Conservation (phyloP, 2,113 vertebrate species). For the Macrotis lagotis region DNA sequence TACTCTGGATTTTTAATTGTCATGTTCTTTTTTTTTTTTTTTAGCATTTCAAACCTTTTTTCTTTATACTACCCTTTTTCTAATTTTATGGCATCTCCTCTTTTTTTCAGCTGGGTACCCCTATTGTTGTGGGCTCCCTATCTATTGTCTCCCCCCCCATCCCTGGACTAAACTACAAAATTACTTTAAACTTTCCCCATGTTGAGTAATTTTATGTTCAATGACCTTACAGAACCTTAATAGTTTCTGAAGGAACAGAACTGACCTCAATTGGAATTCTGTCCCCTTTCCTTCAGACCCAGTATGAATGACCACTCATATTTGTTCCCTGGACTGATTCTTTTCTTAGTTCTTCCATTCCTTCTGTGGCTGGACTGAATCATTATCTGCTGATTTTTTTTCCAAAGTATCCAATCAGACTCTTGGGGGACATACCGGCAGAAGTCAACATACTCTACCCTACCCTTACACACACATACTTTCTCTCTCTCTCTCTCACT, state of each 20-base stretch:
- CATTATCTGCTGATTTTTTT: not conserved
- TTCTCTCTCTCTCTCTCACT: no score
- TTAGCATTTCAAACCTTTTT: not conserved
- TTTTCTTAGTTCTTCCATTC: not conserved
- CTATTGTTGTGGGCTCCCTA: not conserved
- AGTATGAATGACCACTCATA: no score
- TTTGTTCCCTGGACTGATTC: not conserved
- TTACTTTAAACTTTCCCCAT: not conserved
- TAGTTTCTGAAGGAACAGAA: not conserved
- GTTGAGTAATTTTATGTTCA: not conserved
- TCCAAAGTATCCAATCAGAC: not conserved
- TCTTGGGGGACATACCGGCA: not conserved
- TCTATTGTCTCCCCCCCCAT: not conserved
- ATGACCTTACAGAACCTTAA: not conserved
- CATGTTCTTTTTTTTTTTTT: not conserved
- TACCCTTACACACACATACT: not conserved
- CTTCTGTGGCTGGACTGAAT: not conserved
- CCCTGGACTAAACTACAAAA: not conserved
- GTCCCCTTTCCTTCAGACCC: not conserved
- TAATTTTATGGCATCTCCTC: not conserved
- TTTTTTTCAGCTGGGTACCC: not conserved
- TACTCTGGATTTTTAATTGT: not conserved
- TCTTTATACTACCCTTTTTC: not conserved
- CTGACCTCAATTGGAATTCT: not conserved
- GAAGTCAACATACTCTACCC: not conserved